Evolutionary conservation across 2,888 invertebrate species (phyloP).

Genomic region (Drosophila rubida): DNA sequence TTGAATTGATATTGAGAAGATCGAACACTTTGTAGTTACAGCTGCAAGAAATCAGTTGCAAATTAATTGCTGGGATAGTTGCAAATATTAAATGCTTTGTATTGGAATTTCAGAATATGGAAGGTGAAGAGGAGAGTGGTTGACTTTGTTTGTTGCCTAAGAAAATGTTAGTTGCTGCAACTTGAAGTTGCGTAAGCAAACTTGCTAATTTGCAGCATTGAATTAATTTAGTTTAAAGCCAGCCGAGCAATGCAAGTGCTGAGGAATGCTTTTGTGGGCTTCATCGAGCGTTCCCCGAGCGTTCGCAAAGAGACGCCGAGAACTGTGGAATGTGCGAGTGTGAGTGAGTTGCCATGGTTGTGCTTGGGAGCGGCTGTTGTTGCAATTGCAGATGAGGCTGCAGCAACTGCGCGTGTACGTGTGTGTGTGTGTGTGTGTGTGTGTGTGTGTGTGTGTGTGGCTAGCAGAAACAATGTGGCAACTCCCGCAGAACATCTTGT

Average conservation of each 20-base stretch:
- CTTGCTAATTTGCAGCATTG: not conserved
- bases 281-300: too few species aligned
- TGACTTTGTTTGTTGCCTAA: too few species aligned
- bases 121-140: too few species aligned
- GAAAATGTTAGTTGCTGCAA: too few species aligned
- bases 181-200: too few species aligned
- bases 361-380: not conserved
- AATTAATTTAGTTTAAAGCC: not conserved
- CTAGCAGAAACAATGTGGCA: slow-evolving; percentile 59
- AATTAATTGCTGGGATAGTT: too few species aligned
- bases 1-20: too few species aligned
- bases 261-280: not conserved
- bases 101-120: too few species aligned
- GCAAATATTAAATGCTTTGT: too few species aligned
- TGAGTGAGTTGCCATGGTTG: not conserved
- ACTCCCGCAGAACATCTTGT: slow-evolving; percentile 75
- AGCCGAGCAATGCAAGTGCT: not conserved
- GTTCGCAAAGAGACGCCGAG: not conserved
- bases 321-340: not conserved
- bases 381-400: not conserved
- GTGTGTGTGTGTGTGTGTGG: slow-evolving; percentile 28
- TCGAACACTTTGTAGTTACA: too few species aligned
- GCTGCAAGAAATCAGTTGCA: too few species aligned
- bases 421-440: not conserved
- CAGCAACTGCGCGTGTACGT: not conserved